These are phyloP conservation scores for Plecotus auritus DNA, from an alignment of 2,113 vertebrate genomes.

Conservation along the genomic window DNA sequence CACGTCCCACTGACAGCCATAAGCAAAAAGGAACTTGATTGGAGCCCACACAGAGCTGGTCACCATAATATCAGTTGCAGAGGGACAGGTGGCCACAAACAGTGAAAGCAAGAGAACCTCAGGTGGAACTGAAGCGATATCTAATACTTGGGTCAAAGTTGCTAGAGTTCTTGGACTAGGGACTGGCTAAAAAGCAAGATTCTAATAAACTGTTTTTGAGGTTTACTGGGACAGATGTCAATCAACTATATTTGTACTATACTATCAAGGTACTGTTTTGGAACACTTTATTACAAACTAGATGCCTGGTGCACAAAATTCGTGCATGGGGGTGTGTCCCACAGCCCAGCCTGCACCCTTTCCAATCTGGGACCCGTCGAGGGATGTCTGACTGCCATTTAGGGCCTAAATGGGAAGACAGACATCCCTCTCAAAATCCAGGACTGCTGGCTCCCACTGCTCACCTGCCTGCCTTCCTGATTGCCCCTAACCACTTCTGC, in stretches of 20 bases:
- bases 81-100: background rate
- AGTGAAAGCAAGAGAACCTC: background rate
- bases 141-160: background rate
- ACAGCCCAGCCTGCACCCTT: too few relatives aligned
- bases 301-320: too few relatives aligned
- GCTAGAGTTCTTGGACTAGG: background rate
- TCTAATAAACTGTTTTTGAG: background rate
- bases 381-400: too few relatives aligned
- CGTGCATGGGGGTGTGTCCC: too few relatives aligned
- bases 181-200: background rate
- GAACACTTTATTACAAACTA: background rate
- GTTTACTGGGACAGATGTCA: background rate
- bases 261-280: background rate
- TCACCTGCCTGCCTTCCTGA: too few relatives aligned
- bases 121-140: background rate
- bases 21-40: background rate
- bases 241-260: background rate
- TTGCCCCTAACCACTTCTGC: too few relatives aligned
- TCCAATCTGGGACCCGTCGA: too few relatives aligned
- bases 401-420: too few relatives aligned
- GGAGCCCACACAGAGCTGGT: background rate
- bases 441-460: too few relatives aligned
- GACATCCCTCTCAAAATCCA: too few relatives aligned
- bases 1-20: background rate
- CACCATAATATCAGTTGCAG: background rate